A percentile compares a stretch with the other conserved stretches of the same genome.
Conservation (phyloP, 2,888 invertebrate species). For the Aricia artaxerxes region DNA sequence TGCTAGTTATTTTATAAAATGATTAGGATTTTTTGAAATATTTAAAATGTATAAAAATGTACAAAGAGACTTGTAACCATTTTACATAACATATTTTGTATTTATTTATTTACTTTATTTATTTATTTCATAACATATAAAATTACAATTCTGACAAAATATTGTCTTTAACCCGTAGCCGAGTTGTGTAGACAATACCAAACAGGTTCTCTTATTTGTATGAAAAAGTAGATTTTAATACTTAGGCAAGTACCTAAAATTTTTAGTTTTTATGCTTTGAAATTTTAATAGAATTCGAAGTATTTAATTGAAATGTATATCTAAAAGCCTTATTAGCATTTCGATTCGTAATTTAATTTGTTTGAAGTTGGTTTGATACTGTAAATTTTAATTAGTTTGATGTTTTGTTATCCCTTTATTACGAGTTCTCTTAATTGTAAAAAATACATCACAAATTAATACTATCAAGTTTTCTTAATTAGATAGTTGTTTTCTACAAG, state of each 20-base stretch:
- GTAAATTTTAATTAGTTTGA: conserved; percentile 6
- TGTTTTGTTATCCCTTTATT: not conserved
- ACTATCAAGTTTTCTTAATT: not conserved
- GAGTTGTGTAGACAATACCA: too few relatives aligned
- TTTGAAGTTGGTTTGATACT: not conserved
- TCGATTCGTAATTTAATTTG: not conserved
- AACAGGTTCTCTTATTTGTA: too few relatives aligned
- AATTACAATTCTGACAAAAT: too few relatives aligned
- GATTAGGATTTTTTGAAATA: too few relatives aligned
- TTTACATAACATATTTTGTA: too few relatives aligned
- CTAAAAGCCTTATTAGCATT: not conserved
- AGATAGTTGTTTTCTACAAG: not conserved
- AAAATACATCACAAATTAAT: not conserved
- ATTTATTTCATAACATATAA: too few relatives aligned
- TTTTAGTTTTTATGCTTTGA: not conserved
- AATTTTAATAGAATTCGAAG: not conserved
- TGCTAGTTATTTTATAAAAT: not conserved
- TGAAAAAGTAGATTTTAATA: not conserved
- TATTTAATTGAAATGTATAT: not conserved
- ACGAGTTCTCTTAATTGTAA: not conserved
- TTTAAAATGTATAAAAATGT: too few relatives aligned
- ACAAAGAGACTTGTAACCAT: too few relatives aligned
- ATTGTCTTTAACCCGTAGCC: too few relatives aligned
- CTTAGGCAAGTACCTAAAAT: not conserved
- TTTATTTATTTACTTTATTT: too few relatives aligned